Percentiles rank a stretch among this genome's conserved stretches.
These are phyloP conservation scores for Poecilia wingei DNA, from an alignment of 2,797 vertebrate species.

Conservation along the genomic window DNA sequence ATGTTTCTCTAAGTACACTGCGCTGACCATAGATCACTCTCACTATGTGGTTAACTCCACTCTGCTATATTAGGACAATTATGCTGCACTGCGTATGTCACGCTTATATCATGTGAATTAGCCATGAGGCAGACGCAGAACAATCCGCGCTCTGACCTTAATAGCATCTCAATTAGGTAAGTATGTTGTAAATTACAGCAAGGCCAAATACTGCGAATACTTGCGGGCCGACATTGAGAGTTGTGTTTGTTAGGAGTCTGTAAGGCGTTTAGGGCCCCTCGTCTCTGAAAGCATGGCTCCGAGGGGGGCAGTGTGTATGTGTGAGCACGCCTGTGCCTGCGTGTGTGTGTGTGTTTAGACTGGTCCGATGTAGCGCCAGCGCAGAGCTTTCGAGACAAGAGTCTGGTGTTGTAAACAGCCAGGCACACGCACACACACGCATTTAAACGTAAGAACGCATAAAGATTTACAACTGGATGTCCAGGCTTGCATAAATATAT, in stretches of 20 bases:
- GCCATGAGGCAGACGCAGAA: constrained; percentile 43
- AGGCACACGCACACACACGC: not conserved
- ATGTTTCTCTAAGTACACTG: constrained; percentile 52
- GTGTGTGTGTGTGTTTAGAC: constrained; percentile 64
- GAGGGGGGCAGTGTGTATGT: constrained; percentile 49
- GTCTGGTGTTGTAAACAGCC: constrained; percentile 59
- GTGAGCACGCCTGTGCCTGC: constrained; percentile 42
- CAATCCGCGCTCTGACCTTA: constrained; percentile 70
- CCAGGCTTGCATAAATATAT: constrained; percentile 31
- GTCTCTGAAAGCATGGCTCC: constrained; percentile 64
- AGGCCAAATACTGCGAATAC: constrained; percentile 79
- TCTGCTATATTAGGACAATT: constrained; percentile 54
- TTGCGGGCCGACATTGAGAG: constrained; percentile 69
- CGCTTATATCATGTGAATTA: constrained; percentile 67
- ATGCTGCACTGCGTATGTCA: constrained; percentile 50
- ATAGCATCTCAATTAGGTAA: constrained; percentile 79
- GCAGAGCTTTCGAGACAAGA: constrained; percentile 46
- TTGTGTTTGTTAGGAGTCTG: constrained; percentile 79
- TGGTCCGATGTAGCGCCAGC: constrained; percentile 49
- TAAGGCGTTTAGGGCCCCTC: constrained; percentile 77
- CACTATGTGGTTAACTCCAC: constrained; percentile 50
- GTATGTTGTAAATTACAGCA: constrained; percentile 78
- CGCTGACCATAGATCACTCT: constrained; percentile 62
- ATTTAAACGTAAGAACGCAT: constrained; percentile 44
- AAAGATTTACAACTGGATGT: constrained; percentile 52